These are phyloP conservation scores for Potorous gilbertii DNA, from an alignment of 2,797 vertebrate species.

Conservation along the genomic window DNA sequence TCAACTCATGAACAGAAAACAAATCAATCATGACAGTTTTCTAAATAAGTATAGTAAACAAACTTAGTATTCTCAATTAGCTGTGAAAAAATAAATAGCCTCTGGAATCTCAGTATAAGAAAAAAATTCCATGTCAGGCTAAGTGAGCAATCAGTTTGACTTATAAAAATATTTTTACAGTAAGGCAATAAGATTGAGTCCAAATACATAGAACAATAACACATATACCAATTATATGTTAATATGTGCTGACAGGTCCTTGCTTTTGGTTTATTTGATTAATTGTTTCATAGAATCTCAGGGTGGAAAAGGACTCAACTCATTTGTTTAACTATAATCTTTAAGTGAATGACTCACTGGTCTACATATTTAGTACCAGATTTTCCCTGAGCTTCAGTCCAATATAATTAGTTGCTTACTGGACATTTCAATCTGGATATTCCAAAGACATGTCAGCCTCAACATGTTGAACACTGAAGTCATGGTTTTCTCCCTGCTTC, in stretches of 20 bases:
- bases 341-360: not conserved
- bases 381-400: not conserved
- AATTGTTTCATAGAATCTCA: not conserved
- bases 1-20: not conserved
- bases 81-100: not conserved
- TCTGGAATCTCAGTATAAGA: not conserved
- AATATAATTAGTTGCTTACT: not conserved
- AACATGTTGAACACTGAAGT: not conserved
- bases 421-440: not conserved
- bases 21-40: not conserved
- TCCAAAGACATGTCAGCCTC: not conserved
- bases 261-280: not conserved
- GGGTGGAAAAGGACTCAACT: not conserved
- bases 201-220: not conserved
- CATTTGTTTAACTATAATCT: not conserved
- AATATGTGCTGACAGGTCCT: not conserved
- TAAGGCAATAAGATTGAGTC: not conserved
- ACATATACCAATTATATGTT: not conserved
- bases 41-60: not conserved
- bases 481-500: not conserved
- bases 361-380: not conserved
- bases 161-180: not conserved
- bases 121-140: not conserved
- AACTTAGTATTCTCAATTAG: not conserved
- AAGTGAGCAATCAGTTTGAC: not conserved